These are phyloP conservation scores for Cyrtonyx montezumae DNA, from an alignment of 2,113 vertebrate genomes.

Conservation along the genomic window DNA sequence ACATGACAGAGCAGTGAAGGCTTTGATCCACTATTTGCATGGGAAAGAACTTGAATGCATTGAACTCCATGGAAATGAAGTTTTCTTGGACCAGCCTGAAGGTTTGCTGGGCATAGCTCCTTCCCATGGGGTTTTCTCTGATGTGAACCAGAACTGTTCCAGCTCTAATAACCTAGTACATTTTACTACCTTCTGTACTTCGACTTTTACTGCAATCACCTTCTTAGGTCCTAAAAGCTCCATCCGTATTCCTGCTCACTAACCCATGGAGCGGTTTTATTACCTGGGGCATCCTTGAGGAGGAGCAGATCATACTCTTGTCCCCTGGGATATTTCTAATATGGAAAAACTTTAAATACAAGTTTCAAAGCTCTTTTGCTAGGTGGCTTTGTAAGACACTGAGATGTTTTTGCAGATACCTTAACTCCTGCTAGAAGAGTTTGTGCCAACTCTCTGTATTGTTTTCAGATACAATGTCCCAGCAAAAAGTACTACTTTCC, in stretches of 20 bases:
- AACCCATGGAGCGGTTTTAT: not conserved
- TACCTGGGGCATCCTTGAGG: not conserved
- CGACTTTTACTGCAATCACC: constrained; percentile 39
- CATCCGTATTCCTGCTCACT: not conserved
- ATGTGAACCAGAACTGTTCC: constrained; percentile 58
- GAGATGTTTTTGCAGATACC: not conserved
- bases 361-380: not conserved
- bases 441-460: not conserved
- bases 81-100: constrained; percentile 60
- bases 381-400: not conserved
- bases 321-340: not conserved
- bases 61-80: constrained; percentile 40
- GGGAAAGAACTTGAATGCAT: constrained; percentile 58
- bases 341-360: not conserved
- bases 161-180: constrained; percentile 10
- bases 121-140: constrained; percentile 46
- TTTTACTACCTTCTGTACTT: constrained; percentile 26
- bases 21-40: constrained; percentile 58
- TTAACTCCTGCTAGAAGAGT: not conserved
- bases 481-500: not conserved
- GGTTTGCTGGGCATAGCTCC: constrained; percentile 35
- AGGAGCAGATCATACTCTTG: not conserved
- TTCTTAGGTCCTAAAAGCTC: not conserved
- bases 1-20: not conserved
- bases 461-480: not conserved